Base-by-base conservation (phyloP, 2,888 invertebrate species). In the Teleiodes luculella region DNA sequence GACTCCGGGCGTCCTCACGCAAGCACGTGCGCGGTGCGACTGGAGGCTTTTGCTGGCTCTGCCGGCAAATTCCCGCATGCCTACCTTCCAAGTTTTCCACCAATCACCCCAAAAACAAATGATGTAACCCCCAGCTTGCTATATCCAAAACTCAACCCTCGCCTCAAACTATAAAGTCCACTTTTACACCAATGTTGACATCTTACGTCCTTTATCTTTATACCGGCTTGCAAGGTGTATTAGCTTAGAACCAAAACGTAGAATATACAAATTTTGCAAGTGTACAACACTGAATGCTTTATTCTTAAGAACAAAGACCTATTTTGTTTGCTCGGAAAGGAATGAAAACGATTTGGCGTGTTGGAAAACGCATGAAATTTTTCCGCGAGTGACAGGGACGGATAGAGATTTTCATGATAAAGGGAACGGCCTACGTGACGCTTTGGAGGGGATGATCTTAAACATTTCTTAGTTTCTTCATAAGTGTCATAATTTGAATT, bases 371-470 rank as follows among this genome's bases (percentile, higher is more conserved):
- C 68, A 75, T 75, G 57, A 70, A 82, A 77, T 86, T 87, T 88
- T 88, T 86, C 78, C 76, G 64, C 69, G 87, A 64, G 67, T 67
- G 83, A 89, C 71, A 81, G 86, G 78, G 88, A 89, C 68, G 62
- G 78, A 72, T 84, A 84, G 70, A 79, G 81, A 76, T 86, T 84
- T 83, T 79, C 80, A 63, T 74, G 78, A 82, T 79, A 80, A 83
- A 83, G 83, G 88, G 88, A 72, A 83, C 88, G 75, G 88, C 88
- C 88, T 89, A 88, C 86, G 72, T 65, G 75, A 72, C 70, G 57
- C 58, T 63, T 65, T 76, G 78, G 88, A 68, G 87, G 88, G 88
- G 87, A 83, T 82, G 79, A 84, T 87, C 87, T 88, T 85, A 83
- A 82, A 80, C 78, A 71, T 76, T 43, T 83, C 74, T 75, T 64